Percentiles rank a stretch among this genome's conserved stretches.
Conservation (phyloP, 92 coral and sea anemone species). For the Palythoa heliodiscus region DNA sequence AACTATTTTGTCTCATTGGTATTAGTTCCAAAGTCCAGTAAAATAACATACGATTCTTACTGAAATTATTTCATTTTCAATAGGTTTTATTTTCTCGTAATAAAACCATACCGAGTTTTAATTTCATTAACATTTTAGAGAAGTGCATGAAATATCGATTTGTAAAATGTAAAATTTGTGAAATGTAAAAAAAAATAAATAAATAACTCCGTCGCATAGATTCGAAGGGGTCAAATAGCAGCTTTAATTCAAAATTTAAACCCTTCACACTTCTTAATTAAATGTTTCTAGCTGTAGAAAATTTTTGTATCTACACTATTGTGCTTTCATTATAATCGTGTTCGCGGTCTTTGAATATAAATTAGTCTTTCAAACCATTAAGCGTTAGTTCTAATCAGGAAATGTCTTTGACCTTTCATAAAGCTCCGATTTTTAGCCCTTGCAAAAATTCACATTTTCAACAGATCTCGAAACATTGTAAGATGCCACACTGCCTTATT, state of each 20-base stretch:
- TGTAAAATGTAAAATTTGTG: too few relatives aligned
- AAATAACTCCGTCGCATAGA: not conserved
- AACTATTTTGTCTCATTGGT: not conserved
- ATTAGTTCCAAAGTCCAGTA: not conserved
- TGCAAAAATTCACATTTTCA: not conserved
- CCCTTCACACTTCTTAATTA: conserved; percentile 7
- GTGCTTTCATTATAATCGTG: not conserved
- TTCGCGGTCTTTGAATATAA: not conserved
- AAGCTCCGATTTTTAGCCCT: not conserved
- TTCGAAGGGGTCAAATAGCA: not conserved
- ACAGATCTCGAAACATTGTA: not conserved
- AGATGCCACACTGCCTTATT: not conserved
- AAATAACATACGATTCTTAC: not conserved
- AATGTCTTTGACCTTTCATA: not conserved
- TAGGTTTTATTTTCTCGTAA: not conserved
- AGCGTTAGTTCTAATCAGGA: not conserved
- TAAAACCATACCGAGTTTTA: not conserved
- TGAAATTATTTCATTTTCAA: not conserved
- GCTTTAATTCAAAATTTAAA: not conserved
- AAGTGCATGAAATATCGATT: not conserved
- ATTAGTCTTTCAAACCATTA: not conserved
- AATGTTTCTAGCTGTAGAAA: not conserved
- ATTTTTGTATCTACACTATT: not conserved
- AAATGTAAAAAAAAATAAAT: not conserved
- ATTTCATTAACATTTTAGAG: not conserved